phyloP scores from a whole-genome alignment of 2,888 invertebrate species.

The Eupeodes luniger region DNA sequence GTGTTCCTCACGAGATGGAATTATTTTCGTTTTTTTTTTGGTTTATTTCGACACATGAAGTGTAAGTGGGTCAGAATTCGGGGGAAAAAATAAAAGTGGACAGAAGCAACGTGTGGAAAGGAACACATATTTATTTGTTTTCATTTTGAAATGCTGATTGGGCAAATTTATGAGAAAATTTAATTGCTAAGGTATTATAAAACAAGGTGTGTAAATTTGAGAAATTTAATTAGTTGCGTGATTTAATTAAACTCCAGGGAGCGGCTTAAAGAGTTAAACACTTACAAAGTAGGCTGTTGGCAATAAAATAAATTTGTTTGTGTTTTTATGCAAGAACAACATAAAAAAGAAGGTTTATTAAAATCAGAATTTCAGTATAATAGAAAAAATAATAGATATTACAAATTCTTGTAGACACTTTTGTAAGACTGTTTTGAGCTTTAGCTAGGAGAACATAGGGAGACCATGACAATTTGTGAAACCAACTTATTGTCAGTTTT shows the following conservation, averaged over 20 bases:
- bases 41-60: not conserved
- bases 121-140: conserved; percentile 31
- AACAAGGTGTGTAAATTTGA: conserved; percentile 43
- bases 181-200: conserved; percentile 54
- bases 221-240: conserved; percentile 32
- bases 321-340: no score
- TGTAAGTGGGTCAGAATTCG: conserved; percentile 63
- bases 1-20: conserved; percentile 37
- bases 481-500: no score
- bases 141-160: conserved; percentile 68
- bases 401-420: no score
- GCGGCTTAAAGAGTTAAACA: not conserved
- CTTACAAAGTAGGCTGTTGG: no score
- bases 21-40: conserved; percentile 4
- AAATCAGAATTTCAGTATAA: no score
- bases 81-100: conserved; percentile 20
- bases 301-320: no score
- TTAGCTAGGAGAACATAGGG: no score
- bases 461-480: no score
- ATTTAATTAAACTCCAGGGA: conserved; percentile 16
- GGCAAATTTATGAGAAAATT: conserved; percentile 66
- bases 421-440: no score
- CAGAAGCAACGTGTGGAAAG: conserved; percentile 56
- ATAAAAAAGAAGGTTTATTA: no score
- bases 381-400: no score